phyloP scores from a whole-genome alignment of 2,888 invertebrate species.

The Pilophorus perplexus region DNA sequence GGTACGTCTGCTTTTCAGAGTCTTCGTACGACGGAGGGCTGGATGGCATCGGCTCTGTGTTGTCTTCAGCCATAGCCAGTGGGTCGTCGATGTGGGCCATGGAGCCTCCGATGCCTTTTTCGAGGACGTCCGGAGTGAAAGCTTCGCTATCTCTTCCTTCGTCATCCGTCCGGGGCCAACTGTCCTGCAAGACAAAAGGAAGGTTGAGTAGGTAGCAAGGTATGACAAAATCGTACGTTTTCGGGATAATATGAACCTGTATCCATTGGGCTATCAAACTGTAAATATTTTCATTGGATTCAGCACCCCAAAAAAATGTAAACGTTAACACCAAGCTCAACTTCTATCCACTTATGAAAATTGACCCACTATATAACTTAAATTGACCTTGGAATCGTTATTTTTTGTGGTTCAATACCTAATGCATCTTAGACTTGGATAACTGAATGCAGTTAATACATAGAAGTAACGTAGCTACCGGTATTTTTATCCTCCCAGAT shows the following conservation, averaged over 20 bases:
- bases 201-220: neutral
- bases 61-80: conserved; percentile 37
- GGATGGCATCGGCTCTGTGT: conserved; percentile 27
- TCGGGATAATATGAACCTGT: too few species aligned
- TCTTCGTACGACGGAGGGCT: conserved; percentile 30
- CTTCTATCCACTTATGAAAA: too few species aligned
- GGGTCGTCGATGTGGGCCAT: conserved; percentile 39
- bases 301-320: too few species aligned
- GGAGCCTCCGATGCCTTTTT: conserved; percentile 35
- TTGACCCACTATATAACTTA: too few species aligned
- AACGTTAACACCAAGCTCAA: too few species aligned
- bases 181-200: conserved; percentile 40
- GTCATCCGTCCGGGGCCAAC: conserved; percentile 42
- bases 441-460: too few species aligned
- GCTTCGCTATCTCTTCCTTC: conserved; percentile 39
- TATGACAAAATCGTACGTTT: neutral
- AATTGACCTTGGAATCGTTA: too few species aligned
- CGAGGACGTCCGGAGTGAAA: conserved; percentile 44
- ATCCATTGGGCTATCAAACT: too few species aligned
- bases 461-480: neutral
- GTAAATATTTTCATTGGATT: too few species aligned
- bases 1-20: conserved; percentile 25
- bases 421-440: too few species aligned
- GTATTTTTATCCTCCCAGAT: too few species aligned
- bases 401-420: too few species aligned